A percentile compares a stretch with the other conserved stretches of the same genome.
Evolutionary conservation across 2,888 invertebrate species (phyloP).

Genomic region (Bhutanitis thaidina): DNA sequence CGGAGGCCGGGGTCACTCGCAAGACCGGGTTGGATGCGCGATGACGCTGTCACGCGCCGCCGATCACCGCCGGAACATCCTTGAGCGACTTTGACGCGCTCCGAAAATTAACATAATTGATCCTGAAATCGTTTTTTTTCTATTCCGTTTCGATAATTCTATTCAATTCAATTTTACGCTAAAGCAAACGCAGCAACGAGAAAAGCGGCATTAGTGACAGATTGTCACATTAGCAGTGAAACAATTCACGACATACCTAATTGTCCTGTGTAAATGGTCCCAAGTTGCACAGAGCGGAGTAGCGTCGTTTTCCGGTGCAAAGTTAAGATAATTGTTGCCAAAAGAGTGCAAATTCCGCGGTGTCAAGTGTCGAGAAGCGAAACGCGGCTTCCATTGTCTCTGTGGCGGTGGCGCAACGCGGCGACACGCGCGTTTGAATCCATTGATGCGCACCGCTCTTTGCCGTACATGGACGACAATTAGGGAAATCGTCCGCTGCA

Average conservation of each 20-base stretch:
- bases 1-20: slow-evolving; percentile 21
- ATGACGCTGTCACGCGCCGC: slow-evolving; percentile 34
- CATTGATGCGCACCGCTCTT: slow-evolving; percentile 58
- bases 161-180: too few species aligned
- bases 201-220: not conserved
- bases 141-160: too few species aligned
- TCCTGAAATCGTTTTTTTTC: slow-evolving; percentile 1
- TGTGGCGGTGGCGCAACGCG: slow-evolving; percentile 55
- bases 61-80: slow-evolving; percentile 41
- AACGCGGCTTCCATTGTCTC: slow-evolving; percentile 52
- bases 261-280: not conserved
- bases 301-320: slow-evolving; percentile 49
- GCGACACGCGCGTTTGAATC: slow-evolving; percentile 71
- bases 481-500: slow-evolving; percentile 57
- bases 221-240: not conserved
- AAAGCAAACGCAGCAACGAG: too few species aligned
- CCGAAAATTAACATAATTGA: slow-evolving; percentile 37
- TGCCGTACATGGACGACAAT: slow-evolving; percentile 37
- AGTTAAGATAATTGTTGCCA: slow-evolving; percentile 54
- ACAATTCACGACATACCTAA: not conserved
- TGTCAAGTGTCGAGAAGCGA: slow-evolving; percentile 50
- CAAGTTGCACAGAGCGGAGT: slow-evolving; percentile 4
- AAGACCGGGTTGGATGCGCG: slow-evolving; percentile 23
- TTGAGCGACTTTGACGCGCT: slow-evolving; percentile 49
- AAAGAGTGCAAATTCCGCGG: slow-evolving; percentile 51